Base-by-base conservation (phyloP, 2,113 vertebrate species). In the Syngnathus scovelli region DNA sequence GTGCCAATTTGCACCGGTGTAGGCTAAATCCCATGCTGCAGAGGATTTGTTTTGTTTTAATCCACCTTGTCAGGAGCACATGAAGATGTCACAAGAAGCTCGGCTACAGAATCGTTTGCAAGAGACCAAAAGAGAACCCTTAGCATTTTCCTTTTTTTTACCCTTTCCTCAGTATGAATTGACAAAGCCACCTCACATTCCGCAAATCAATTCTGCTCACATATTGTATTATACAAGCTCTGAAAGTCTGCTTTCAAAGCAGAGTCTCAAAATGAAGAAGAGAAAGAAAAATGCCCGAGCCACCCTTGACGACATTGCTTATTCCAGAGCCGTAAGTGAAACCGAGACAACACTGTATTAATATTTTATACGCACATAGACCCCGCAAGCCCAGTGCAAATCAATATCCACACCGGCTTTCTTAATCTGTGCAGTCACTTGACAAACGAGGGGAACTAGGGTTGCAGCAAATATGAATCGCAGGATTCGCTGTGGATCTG, bases 181-280 rank as follows among this genome's bases (percentile, higher is more conserved):
- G 74, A 82, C 79, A 84, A 79, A 78, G 76, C 58, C 71, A 79
- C 72, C 69, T 78, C 37, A 46, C 54, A 67, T 64, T 70, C 69
- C 69, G 38, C 46, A 84, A 80, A 85, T 86, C 73, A 81, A 87
- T 87, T 87, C 85, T 85, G 74, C 86, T 85, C 85, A 77, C 86
- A 78, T 72, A 64, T 67, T 69, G 69, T 49, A 72, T 87, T 83
- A 84, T 75, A 83, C 78, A 81, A 83, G 67, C 70, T 76, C 43
- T 61, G 73, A 83, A 3, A 19, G 64, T 75, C 55, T 64, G 52
- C 51, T 60, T 83, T 83, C 76, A 79, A 76, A 83, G 71, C 67
- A 21, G 62, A 56, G 38, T 69, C 72, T 81, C 33, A 74, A 73
- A 75, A 77, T 75, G 67, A 36, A 59, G 11, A 16, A 18, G 27